phyloP scores from a whole-genome alignment of 2,113 vertebrate genomes.

The Rhinoderma darwinii region DNA sequence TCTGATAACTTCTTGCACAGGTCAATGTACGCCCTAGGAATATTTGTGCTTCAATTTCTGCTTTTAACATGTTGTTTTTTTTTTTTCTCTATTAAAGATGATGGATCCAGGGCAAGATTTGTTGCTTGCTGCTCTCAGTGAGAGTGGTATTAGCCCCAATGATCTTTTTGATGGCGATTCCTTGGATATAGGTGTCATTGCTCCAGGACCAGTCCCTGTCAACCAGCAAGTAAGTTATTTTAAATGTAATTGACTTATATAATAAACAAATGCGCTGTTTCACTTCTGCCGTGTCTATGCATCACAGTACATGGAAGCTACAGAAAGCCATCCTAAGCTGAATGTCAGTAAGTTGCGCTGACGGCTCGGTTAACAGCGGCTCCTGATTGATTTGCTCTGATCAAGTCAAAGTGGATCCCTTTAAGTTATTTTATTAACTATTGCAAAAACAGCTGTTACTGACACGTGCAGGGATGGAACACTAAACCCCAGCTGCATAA shows the following conservation, averaged over 20 bases:
- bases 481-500: too few relatives aligned
- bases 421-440: too few relatives aligned
- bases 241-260: neutral
- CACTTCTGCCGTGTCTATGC: too few relatives aligned
- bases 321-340: too few relatives aligned
- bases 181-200: conserved; percentile 79
- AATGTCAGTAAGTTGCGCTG: too few relatives aligned
- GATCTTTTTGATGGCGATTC: conserved; percentile 93
- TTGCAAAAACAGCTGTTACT: too few relatives aligned
- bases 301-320: too few relatives aligned
- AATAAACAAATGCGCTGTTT: too few relatives aligned
- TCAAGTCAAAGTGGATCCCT: too few relatives aligned
- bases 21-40: neutral
- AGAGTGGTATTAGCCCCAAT: conserved; percentile 98
- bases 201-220: conserved; percentile 74
- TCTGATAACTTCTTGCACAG: neutral
- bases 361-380: too few relatives aligned
- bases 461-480: too few relatives aligned
- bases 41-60: neutral
- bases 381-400: too few relatives aligned
- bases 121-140: conserved; percentile 96
- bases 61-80: neutral
- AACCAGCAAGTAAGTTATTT: conserved; percentile 83
- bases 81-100: conserved; percentile 74
- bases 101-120: conserved; percentile 99